phyloP scores from a whole-genome alignment of 2,888 invertebrate species.

The Rotaria sp. region DNA sequence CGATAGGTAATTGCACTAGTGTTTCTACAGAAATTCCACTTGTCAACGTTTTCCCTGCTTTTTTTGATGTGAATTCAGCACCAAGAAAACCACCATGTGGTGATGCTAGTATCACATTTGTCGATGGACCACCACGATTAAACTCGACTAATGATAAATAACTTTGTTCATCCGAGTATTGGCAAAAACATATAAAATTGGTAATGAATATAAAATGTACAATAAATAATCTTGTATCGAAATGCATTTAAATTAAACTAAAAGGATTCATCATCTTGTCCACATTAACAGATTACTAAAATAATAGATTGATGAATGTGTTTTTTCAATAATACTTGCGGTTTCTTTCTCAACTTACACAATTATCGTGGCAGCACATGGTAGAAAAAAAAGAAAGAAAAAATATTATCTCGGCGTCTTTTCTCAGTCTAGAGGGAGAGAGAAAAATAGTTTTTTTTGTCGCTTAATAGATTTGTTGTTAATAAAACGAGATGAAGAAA shows the following conservation, averaged over 20 bases:
- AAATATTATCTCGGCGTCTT: background rate
- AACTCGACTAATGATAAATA: conserved; percentile 7
- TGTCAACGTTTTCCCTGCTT: background rate
- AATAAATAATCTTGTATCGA: background rate
- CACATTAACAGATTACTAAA: background rate
- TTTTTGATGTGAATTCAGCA: background rate
- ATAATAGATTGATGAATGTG: background rate
- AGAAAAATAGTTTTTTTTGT: background rate
- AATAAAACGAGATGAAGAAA: background rate
- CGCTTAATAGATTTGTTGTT: background rate
- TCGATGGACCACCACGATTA: background rate
- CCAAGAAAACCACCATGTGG: conserved; percentile 22
- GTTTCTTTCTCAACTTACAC: background rate
- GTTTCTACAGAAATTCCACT: background rate
- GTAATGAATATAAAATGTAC: background rate
- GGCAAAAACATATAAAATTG: background rate
- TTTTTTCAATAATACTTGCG: background rate
- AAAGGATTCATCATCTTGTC: background rate
- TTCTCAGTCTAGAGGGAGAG: background rate
- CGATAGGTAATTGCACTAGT: background rate
- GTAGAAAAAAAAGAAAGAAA: background rate
- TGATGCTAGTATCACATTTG: background rate
- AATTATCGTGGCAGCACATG: background rate
- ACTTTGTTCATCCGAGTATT: background rate
- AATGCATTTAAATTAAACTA: background rate